Base-by-base conservation (phyloP, 2,888 invertebrate species). In the Amitus sp. region DNA sequence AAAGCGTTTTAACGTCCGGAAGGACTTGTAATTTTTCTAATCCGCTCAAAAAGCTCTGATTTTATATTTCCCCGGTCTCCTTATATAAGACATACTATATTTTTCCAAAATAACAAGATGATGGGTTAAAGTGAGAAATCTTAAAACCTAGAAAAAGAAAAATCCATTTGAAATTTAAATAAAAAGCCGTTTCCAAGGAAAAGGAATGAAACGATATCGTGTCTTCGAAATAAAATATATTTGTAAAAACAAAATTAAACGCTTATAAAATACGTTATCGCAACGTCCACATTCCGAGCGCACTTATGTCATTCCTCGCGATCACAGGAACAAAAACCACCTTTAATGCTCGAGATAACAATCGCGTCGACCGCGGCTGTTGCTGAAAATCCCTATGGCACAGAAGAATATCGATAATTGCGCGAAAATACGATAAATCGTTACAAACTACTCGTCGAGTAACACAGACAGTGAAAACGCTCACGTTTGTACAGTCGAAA, bases 181-280 rank as follows among this genome's bases (percentile, higher is more conserved):
- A 13, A 18, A 13, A 13, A 10, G 19, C n/a, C n/a, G n/a, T n/a
- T n/a, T n/a, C n/a, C n/a, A 57, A 58, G 28, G 17, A 10, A 20
- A 52, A 43, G 33, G 18, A 37, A 27, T 43, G 47, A 53, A 40
- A 15, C 1, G 33, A 19, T 23, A 42, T 50, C 62, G 61, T 64
- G 64, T 62, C 75, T 71, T 61, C 64, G 77, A 77, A 79, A 79
- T 79, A 80, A 80, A 79, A 80, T 80, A 80, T 80, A 80, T 80
- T 80, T 80, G 76, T 76, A 79, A 79, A 77, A 79, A 77, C 78
- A 79, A 75, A 80, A 77, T 78, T 69, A 76, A 79, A 79, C 76
- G 71, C 73, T 73, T 74, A 75, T 79, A 77, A 77, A 80, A 79
- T 80, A 80, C 78, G 78, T 63, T 56, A 50, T 77, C 69, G 56